Percentiles rank a stretch among this genome's conserved stretches.
phyloP scores from a whole-genome alignment of 2,888 invertebrate genomes.

The Xanthia togata region DNA sequence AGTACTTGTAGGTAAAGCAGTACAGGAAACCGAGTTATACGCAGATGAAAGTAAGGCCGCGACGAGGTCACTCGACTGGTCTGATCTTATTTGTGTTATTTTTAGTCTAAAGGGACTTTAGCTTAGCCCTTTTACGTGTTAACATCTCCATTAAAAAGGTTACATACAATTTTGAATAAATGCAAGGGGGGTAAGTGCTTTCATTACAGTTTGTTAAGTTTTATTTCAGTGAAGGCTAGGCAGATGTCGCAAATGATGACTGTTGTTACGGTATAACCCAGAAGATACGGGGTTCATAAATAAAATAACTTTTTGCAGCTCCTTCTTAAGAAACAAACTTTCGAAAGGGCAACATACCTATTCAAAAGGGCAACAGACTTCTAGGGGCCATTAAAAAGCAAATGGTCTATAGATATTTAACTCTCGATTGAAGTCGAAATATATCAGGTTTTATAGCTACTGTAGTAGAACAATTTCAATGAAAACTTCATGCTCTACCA shows the following conservation, averaged over 20 bases:
- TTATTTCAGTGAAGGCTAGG: background rate
- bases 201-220: too few species aligned
- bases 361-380: background rate
- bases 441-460: too few species aligned
- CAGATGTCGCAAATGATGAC: background rate
- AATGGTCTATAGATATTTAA: too few species aligned
- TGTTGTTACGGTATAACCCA: background rate
- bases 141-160: background rate
- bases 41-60: constrained; percentile 66
- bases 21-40: constrained; percentile 61
- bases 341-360: background rate
- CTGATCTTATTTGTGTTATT: constrained; percentile 40
- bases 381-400: too few species aligned
- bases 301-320: background rate
- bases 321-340: background rate
- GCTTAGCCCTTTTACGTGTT: constrained; percentile 21
- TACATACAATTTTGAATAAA: background rate
- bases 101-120: constrained; percentile 31
- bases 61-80: constrained; percentile 57
- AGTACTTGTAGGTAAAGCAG: constrained; percentile 46
- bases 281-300: too few species aligned
- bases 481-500: too few species aligned
- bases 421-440: background rate
- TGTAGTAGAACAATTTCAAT: too few species aligned
- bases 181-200: too few species aligned